Evolutionary conservation across 2,888 invertebrate genomes (phyloP), one percentile per base, ranked within the genome.

Genomic region (Pyralis farinalis): DNA sequence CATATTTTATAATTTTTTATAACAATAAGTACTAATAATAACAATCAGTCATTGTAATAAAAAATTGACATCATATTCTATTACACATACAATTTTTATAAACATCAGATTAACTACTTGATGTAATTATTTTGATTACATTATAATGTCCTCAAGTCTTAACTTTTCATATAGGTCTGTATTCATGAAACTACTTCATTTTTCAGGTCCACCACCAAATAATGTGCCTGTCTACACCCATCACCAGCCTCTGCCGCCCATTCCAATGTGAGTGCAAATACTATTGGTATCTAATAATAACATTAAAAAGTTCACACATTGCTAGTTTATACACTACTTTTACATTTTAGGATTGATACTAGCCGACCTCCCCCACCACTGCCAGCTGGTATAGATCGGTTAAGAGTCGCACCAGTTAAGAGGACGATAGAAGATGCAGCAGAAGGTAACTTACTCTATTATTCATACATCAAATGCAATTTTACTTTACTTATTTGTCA

Each of bases 301-400:
- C 50, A 3, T 27, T 50, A 1, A 58, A 22, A n/a, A 8, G 11
- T 30, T 7, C 3, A 10, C 4, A 7, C 7, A 10, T 12, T 31
- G 12, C n/a, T 11, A 7, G 5, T 31, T 12, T 7, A 11, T 7
- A 3, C 12, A 25, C 16, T 12, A 34, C 1, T 32, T 29, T 36
- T 27, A 37, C 31, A 31, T 52, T 41, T 25, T 49, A 83, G 83
- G 36, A 80, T 75, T 58, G 79, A 82, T 49, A 63, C 75, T 1
- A 71, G 63, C 20, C 65, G 55, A 35, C 85, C 84, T 6, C 85
- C 85, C 1, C 84, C 84, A 0, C 64, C 71, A 10, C 35, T 78
- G 12, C 61, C 62, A 8, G 1, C 1, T 2, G 7, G 7, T 7
- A 8, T 4, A 34, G 44, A 33, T 53, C 49, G 34, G 16, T 51